Conservation (phyloP, 2,797 vertebrate genomes). For the Lates japonicus region DNA sequence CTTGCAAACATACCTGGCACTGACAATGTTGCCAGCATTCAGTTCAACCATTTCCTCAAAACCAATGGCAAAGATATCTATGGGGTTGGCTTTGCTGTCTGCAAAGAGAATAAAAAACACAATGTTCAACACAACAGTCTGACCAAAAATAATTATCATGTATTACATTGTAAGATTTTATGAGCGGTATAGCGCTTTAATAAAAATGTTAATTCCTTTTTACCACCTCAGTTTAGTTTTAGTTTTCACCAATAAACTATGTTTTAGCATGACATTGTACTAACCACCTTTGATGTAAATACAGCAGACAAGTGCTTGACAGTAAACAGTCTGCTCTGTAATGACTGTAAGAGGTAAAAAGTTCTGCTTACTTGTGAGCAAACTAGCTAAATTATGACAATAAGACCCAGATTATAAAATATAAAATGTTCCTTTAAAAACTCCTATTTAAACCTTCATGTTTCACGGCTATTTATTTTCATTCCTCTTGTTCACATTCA, state of each 20-base stretch:
- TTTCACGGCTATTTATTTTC: no score
- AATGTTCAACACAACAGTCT: background rate
- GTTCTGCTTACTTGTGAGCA: no score
- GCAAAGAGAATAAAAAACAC: slow-evolving; percentile 39
- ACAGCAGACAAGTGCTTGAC: no score
- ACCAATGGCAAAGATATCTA: slow-evolving; percentile 98
- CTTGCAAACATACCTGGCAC: slow-evolving; percentile 90
- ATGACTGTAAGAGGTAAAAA: no score
- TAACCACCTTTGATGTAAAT: no score
- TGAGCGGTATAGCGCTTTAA: background rate
- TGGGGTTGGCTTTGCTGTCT: slow-evolving; percentile 93
- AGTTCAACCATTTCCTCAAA: slow-evolving; percentile 99
- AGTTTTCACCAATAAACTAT: no score
- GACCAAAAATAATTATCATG: background rate
- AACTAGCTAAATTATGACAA: background rate
- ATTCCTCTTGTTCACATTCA: no score
- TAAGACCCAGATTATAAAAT: background rate
- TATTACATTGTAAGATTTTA: background rate
- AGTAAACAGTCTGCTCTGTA: no score
- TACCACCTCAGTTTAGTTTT: background rate
- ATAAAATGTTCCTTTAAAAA: background rate
- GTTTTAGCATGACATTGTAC: no score
- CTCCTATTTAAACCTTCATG: background rate
- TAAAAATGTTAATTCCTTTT: background rate
- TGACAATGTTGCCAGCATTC: slow-evolving; percentile 99